Evolutionary conservation across 2,888 invertebrate species (phyloP).

Genomic region (Exocentrus adspersus): DNA sequence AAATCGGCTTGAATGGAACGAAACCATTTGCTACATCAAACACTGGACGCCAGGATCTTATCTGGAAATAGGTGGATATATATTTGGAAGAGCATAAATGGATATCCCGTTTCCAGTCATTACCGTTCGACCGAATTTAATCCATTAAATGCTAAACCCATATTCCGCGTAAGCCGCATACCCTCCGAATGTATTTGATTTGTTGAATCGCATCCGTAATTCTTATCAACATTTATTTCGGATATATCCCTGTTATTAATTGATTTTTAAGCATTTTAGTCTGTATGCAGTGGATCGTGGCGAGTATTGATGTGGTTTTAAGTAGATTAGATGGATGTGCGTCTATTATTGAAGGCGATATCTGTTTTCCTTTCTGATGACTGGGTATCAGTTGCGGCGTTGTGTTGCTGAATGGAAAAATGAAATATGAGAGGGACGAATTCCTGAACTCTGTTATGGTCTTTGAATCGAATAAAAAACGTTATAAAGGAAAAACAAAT

Average conservation of each 20-base stretch:
- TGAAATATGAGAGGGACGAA: no score
- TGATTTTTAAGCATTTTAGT: slow-evolving; percentile 12
- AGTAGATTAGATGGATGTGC: background rate
- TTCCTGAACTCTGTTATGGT: no score
- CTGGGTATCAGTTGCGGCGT: background rate
- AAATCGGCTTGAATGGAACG: no score
- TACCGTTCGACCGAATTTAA: background rate
- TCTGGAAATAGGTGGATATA: no score
- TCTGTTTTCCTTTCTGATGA: background rate
- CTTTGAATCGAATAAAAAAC: no score
- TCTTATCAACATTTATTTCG: background rate
- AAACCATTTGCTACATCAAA: no score
- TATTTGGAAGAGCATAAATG: no score
- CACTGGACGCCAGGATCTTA: no score
- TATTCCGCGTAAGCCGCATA: background rate
- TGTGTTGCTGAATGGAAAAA: background rate
- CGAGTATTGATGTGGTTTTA: background rate
- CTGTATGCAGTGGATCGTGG: background rate
- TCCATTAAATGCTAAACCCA: background rate
- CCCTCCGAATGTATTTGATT: background rate
- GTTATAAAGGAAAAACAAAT: no score
- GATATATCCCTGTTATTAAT: slow-evolving; percentile 13
- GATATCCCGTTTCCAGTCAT: no score
- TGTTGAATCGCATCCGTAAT: background rate
- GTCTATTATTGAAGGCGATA: background rate